A percentile compares a stretch with the other conserved stretches of the same genome.
phyloP scores from a whole-genome alignment of 2,888 invertebrate genomes.

The Limnephilus rhombicus region DNA sequence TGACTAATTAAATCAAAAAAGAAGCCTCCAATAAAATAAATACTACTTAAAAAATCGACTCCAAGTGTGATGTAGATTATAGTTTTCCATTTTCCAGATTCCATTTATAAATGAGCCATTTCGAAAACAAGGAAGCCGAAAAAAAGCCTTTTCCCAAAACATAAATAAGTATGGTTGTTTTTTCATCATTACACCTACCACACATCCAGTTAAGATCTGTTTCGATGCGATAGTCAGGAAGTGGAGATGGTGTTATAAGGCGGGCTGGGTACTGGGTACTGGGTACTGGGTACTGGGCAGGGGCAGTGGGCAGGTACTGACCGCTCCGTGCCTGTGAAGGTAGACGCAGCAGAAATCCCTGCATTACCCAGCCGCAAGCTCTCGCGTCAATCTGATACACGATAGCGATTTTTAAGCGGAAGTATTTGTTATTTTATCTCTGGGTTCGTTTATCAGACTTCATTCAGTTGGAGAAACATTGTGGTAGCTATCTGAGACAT shows the following conservation, averaged over 20 bases:
- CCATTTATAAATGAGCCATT: too few species aligned
- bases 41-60: too few species aligned
- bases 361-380: not conserved
- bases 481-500: too few species aligned
- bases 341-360: not conserved
- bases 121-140: too few species aligned
- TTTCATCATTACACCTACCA: not conserved
- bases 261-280: not conserved
- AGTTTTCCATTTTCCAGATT: too few species aligned
- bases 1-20: too few species aligned
- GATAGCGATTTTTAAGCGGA: not conserved
- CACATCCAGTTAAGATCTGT: constrained; percentile 2
- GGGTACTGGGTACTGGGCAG: not conserved
- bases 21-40: too few species aligned
- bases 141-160: too few species aligned
- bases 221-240: not conserved
- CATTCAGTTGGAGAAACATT: too few species aligned
- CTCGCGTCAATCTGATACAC: not conserved
- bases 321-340: not conserved
- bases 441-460: too few species aligned
- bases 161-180: not conserved
- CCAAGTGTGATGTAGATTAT: too few species aligned
- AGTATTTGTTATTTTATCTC: not conserved
- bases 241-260: not conserved
- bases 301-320: not conserved